Conservation (phyloP, 2,888 invertebrate genomes). For the Frankliniella fusca region DNA sequence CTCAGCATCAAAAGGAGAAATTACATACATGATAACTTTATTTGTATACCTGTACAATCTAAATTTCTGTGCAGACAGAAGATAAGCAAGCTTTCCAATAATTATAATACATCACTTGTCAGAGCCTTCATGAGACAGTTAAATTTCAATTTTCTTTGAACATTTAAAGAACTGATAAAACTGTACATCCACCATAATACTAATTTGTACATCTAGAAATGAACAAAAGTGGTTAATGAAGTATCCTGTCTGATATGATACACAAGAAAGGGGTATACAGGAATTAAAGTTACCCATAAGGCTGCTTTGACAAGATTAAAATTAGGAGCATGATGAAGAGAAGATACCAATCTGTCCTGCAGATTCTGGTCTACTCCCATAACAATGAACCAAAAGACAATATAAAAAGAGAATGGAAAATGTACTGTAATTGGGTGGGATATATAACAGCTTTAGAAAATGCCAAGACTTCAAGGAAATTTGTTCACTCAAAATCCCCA, state of each 20-base stretch:
- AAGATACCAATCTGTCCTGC: not conserved
- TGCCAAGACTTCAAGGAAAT: not conserved
- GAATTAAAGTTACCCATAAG: slow-evolving; percentile 11
- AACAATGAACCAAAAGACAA: not conserved
- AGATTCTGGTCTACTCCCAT: not conserved
- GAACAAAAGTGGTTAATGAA: not conserved
- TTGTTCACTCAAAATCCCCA: not conserved
- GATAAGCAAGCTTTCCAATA: slow-evolving; percentile 15
- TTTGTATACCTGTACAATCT: slow-evolving; percentile 25
- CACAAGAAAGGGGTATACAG: not conserved
- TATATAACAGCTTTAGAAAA: slow-evolving; percentile 4
- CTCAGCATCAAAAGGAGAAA: not conserved
- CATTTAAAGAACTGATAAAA: not conserved
- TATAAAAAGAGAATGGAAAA: slow-evolving; percentile 21
- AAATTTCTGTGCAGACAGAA: slow-evolving; percentile 24
- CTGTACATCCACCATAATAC: slow-evolving; percentile 20
- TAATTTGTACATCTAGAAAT: slow-evolving; percentile 17
- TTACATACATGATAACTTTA: slow-evolving; percentile 23
- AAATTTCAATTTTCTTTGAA: not conserved
- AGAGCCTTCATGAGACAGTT: slow-evolving; percentile 19
- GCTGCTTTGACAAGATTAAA: slow-evolving; percentile 17
- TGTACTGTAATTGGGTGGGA: slow-evolving; percentile 16
- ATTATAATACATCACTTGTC: slow-evolving; percentile 12
- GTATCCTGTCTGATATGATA: slow-evolving; percentile 19
- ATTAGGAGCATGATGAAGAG: not conserved